phyloP scores from a whole-genome alignment of 2,113 vertebrate genomes.

The Nothoprocta perdicaria region DNA sequence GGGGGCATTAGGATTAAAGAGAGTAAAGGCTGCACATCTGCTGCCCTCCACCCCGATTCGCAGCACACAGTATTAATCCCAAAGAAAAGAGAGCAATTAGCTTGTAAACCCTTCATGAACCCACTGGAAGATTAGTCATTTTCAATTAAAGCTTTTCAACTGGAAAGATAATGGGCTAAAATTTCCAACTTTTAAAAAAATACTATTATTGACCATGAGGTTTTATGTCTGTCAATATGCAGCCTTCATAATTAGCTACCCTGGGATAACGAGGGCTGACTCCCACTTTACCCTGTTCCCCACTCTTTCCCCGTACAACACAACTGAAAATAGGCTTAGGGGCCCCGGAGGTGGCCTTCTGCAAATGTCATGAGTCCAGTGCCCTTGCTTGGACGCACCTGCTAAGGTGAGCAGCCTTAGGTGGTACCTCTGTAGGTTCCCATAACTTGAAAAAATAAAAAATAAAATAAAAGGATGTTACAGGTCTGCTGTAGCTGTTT shows the following conservation, averaged over 20 bases:
- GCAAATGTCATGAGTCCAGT: background rate
- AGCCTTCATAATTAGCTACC: slow-evolving; percentile 47
- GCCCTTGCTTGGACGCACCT: background rate
- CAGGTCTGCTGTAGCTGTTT: background rate
- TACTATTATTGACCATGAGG: slow-evolving; percentile 54
- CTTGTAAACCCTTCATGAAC: slow-evolving; percentile 68
- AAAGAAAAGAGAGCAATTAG: slow-evolving; percentile 65
- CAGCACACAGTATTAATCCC: slow-evolving; percentile 55
- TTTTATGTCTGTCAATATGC: slow-evolving; percentile 50
- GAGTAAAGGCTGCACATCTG: slow-evolving; percentile 51
- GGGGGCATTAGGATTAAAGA: slow-evolving; percentile 43
- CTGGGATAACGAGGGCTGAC: slow-evolving; percentile 17
- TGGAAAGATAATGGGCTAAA: slow-evolving; percentile 65
- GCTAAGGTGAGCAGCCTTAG: accelerated
- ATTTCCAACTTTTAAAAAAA: slow-evolving; percentile 47
- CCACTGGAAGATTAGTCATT: slow-evolving; percentile 69
- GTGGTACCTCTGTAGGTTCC: background rate
- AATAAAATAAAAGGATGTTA: background rate
- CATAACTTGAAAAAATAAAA: background rate
- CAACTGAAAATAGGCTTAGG: background rate
- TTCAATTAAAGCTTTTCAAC: slow-evolving; percentile 74
- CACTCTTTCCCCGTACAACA: background rate
- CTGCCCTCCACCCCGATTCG: slow-evolving; percentile 44
- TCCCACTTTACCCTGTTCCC: background rate
- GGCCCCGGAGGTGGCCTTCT: background rate